A percentile compares a stretch with the other conserved stretches of the same genome.
These are phyloP conservation scores for Oreonectes daqikongensis DNA, from an alignment of 2,797 vertebrate species.

Conservation along the genomic window DNA sequence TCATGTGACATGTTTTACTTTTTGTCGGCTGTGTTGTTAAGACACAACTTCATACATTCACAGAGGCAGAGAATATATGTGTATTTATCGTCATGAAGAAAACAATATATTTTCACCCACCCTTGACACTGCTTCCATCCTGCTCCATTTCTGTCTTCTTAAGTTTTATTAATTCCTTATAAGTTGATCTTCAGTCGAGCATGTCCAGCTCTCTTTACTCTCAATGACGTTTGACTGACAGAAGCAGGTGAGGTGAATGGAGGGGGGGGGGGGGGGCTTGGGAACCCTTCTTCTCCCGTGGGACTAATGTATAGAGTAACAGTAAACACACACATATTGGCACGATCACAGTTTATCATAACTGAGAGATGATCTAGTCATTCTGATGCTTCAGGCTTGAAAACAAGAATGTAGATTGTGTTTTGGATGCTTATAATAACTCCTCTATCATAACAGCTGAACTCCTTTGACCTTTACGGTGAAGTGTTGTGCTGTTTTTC, in stretches of 20 bases:
- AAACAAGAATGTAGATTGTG: constrained; percentile 12
- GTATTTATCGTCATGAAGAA: not conserved
- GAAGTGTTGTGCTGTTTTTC: not conserved
- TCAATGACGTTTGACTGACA: constrained; percentile 49
- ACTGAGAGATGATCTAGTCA: not conserved
- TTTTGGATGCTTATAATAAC: constrained; percentile 25
- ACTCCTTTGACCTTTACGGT: not conserved
- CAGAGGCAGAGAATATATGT: not conserved
- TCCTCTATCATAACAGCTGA: not conserved
- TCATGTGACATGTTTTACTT: not conserved
- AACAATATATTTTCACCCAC: constrained; percentile 8
- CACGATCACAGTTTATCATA: not conserved
- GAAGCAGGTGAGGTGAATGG: constrained; percentile 62
- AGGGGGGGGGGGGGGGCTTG: not conserved
- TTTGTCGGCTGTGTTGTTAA: not conserved
- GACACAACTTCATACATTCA: not conserved
- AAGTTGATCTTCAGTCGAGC: not conserved
- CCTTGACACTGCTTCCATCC: not conserved
- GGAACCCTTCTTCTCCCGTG: not conserved
- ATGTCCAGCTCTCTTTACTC: not conserved
- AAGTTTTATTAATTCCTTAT: constrained; percentile 1
- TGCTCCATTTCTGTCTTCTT: constrained; percentile 11
- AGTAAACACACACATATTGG: not conserved
- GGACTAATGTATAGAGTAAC: not conserved
- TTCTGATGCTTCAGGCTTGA: not conserved